Evolutionary conservation across 2,113 vertebrate species (phyloP).

Genomic region (Hippocampus barbouri): DNA sequence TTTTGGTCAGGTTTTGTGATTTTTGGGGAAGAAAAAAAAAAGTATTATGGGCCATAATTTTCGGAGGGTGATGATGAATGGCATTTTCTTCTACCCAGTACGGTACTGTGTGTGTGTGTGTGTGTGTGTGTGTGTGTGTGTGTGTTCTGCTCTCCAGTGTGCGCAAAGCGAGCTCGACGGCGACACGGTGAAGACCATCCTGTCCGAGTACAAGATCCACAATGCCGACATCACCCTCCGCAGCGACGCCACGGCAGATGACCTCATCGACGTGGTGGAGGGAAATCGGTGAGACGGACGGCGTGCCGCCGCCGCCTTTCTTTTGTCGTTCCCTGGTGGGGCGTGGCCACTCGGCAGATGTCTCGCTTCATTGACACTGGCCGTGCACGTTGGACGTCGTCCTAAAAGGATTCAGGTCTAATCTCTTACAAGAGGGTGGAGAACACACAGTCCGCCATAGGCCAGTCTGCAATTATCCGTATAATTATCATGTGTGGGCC

Average conservation of each 20-base stretch:
- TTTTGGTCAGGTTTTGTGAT: too few species aligned
- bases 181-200: slow-evolving; percentile 94
- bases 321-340: slow-evolving; percentile 23
- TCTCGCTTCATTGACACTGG: not conserved
- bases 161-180: slow-evolving; percentile 87
- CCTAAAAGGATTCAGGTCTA: not conserved
- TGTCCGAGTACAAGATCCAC: slow-evolving; percentile 97
- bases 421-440: not conserved
- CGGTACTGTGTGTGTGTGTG: not conserved
- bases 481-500: not conserved
- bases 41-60: too few species aligned
- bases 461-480: not conserved
- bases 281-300: slow-evolving; percentile 84
- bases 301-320: slow-evolving; percentile 29
- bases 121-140: not conserved
- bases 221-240: slow-evolving; percentile 95
- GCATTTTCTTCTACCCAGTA: not conserved
- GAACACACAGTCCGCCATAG: not conserved
- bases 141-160: slow-evolving; percentile 69
- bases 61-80: too few species aligned
- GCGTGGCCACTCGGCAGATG: slow-evolving; percentile 28
- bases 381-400: not conserved
- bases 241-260: slow-evolving; percentile 90
- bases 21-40: too few species aligned
- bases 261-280: slow-evolving; percentile 96